Conservation (phyloP, 1,140 invertebrate genomes). For the Ladona fulva region DNA sequence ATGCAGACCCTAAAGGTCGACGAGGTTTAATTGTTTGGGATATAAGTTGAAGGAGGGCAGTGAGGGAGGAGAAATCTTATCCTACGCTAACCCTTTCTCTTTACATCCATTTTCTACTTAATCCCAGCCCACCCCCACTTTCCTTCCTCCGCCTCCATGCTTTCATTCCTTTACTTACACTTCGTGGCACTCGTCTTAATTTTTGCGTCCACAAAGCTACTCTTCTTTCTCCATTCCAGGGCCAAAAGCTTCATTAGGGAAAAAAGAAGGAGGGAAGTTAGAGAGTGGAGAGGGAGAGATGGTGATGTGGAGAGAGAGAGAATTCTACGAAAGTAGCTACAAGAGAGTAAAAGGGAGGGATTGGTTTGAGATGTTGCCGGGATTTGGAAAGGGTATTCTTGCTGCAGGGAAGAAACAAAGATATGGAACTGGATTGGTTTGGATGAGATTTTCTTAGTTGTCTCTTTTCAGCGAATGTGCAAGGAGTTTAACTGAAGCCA, state of each 20-base stretch:
- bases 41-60: not conserved
- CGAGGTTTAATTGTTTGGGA: not conserved
- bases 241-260: constrained; percentile 2
- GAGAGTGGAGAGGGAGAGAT: not conserved
- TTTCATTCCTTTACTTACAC: not conserved
- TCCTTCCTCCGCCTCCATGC: not conserved
- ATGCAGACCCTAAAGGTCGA: not conserved
- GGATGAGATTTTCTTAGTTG: no score
- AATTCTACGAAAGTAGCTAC: not conserved
- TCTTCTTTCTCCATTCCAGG: not conserved
- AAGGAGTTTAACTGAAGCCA: no score
- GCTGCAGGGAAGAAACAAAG: no score
- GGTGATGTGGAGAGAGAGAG: not conserved
- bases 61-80: not conserved
- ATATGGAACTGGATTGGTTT: no score
- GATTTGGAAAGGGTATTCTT: no score
- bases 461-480: no score
- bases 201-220: not conserved
- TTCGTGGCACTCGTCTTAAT: not conserved
- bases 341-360: not conserved
- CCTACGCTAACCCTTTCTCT: not conserved
- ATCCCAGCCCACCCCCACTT: not conserved
- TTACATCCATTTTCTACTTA: no score
- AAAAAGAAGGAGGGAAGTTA: not conserved
- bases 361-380: not conserved